Percentiles rank a stretch among this genome's conserved stretches.
These are phyloP conservation scores for Eristalis arbustorum DNA, from an alignment of 2,888 invertebrate species.

Conservation along the genomic window DNA sequence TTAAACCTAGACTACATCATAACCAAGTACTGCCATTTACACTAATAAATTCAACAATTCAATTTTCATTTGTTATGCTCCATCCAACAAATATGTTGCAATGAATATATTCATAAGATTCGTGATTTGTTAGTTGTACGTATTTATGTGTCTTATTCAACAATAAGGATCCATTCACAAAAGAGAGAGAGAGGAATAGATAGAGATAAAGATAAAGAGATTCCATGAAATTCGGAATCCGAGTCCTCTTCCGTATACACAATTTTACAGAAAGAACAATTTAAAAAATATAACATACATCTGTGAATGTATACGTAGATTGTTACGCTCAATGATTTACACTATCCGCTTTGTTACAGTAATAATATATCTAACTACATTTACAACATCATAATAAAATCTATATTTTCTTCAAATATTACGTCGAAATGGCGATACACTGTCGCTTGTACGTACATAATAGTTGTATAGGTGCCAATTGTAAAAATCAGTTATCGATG, in stretches of 20 bases:
- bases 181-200: too few species aligned
- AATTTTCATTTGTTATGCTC: background rate
- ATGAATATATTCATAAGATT: background rate
- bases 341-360: slow-evolving; percentile 37
- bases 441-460: background rate
- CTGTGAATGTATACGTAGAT: slow-evolving; percentile 23
- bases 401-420: slow-evolving; percentile 2
- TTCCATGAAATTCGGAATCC: slow-evolving; percentile 4
- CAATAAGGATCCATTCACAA: background rate
- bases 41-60: slow-evolving; percentile 32
- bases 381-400: slow-evolving; percentile 42
- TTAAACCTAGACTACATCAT: background rate
- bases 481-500: background rate
- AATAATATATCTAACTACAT: slow-evolving; percentile 53
- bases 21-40: slow-evolving; percentile 7
- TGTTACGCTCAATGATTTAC: slow-evolving; percentile 49
- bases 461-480: background rate
- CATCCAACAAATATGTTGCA: slow-evolving; percentile 15
- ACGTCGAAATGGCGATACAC: background rate
- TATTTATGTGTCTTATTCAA: slow-evolving; percentile 2
- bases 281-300: slow-evolving; percentile 32
- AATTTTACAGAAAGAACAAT: slow-evolving; percentile 26
- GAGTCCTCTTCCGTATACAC: slow-evolving; percentile 9
- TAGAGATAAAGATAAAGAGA: slow-evolving; percentile 1
- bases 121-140: slow-evolving; percentile 23